Evolutionary conservation across 2,888 invertebrate species (phyloP).

Genomic region (Hypomecis atomaria): DNA sequence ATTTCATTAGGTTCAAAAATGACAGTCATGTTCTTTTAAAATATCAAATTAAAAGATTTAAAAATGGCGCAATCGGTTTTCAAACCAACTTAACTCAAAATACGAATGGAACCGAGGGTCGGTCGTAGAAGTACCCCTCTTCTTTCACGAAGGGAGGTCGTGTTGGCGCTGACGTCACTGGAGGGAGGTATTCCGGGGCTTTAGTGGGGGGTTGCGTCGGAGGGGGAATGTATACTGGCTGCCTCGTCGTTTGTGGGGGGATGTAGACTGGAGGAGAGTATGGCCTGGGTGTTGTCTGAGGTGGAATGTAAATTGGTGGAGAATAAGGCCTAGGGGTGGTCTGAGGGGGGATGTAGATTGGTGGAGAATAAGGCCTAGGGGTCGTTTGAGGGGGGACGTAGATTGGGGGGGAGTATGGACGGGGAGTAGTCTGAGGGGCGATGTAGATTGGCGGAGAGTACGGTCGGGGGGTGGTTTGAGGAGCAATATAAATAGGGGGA

Average conservation of each 20-base stretch:
- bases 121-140: conserved; percentile 77
- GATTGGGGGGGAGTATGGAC: conserved; percentile 38
- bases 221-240: conserved; percentile 47
- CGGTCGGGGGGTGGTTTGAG: conserved; percentile 34
- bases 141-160: conserved; percentile 70
- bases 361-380: conserved; percentile 38
- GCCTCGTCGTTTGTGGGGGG: conserved; percentile 42
- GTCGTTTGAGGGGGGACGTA: conserved; percentile 44
- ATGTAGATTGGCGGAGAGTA: conserved; percentile 38
- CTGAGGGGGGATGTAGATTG: conserved; percentile 46
- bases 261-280: conserved; percentile 42
- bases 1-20: background rate
- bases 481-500: conserved; percentile 34
- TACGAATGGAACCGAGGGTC: conserved; percentile 73
- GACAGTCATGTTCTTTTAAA: background rate
- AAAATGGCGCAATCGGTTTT: conserved; percentile 44
- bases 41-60: background rate
- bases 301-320: conserved; percentile 35
- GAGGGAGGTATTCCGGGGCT: conserved; percentile 48
- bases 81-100: conserved; percentile 60
- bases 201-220: conserved; percentile 44
- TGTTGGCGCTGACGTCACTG: conserved; percentile 58
- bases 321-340: conserved; percentile 39
- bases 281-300: conserved; percentile 35
- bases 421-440: conserved; percentile 32